These are phyloP conservation scores for Alethe castanea DNA, from an alignment of 2,113 vertebrate genomes.

Conservation along the genomic window DNA sequence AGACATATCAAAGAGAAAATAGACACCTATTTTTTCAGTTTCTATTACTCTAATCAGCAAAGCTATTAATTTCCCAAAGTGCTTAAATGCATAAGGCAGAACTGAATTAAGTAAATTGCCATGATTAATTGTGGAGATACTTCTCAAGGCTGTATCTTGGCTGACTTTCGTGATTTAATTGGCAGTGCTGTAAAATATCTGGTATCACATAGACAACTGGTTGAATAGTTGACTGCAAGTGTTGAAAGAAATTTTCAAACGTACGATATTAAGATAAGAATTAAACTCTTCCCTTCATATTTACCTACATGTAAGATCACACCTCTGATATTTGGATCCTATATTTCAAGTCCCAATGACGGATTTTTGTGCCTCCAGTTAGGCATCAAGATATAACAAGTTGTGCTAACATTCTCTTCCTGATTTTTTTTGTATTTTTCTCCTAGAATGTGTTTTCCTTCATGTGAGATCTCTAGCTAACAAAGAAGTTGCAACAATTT, in stretches of 20 bases:
- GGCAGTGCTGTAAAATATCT: not conserved
- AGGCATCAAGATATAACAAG: not conserved
- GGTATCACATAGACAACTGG: not conserved
- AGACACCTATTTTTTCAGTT: not conserved
- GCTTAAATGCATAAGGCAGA: not conserved
- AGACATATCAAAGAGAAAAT: not conserved
- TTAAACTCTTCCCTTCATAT: not conserved
- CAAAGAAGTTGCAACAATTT: not conserved
- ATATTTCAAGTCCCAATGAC: not conserved
- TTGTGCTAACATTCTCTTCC: not conserved
- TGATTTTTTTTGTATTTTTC: not conserved
- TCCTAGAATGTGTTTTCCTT: not conserved
- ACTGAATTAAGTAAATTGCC: not conserved
- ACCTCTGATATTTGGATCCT: not conserved
- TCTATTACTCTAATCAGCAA: not conserved
- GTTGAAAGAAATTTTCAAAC: not conserved
- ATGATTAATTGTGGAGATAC: constrained; percentile 17
- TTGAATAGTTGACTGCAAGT: not conserved
- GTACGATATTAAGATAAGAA: not conserved
- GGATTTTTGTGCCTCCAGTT: not conserved
- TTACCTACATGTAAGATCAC: not conserved
- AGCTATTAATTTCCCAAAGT: constrained; percentile 4
- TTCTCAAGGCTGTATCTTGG: constrained; percentile 25
- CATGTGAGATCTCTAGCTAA: not conserved
- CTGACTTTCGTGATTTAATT: constrained; percentile 43